Evolutionary conservation across 2,113 vertebrate species (phyloP).

Genomic region (Myotis yumanensis): DNA sequence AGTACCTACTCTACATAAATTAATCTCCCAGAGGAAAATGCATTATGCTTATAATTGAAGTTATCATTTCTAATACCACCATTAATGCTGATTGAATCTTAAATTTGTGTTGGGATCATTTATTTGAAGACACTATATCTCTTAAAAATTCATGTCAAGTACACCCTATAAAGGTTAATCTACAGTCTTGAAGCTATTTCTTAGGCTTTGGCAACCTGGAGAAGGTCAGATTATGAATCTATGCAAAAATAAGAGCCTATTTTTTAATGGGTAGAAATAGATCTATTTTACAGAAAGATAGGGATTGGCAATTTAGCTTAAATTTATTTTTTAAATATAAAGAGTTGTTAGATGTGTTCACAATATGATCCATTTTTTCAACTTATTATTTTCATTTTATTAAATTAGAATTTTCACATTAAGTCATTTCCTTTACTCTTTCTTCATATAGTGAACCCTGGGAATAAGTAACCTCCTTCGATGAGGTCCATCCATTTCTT

Average conservation of each 20-base stretch:
- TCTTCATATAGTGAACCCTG: not conserved
- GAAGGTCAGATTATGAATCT: constrained; percentile 71
- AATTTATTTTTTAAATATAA: constrained; percentile 45
- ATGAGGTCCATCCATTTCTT: not conserved
- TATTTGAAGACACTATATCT: constrained; percentile 72
- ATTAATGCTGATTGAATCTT: constrained; percentile 80
- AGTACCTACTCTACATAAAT: constrained; percentile 76
- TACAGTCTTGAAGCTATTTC: constrained; percentile 73
- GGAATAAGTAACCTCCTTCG: not conserved
- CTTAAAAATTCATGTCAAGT: constrained; percentile 76
- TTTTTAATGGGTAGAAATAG: constrained; percentile 15
- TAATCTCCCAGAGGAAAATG: constrained; percentile 74
- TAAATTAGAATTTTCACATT: constrained; percentile 45
- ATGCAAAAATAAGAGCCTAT: constrained; percentile 60
- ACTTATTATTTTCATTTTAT: constrained; percentile 11
- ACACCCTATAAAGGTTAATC: constrained; percentile 71
- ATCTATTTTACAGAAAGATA: constrained; percentile 27
- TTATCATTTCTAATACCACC: constrained; percentile 76
- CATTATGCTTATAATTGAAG: constrained; percentile 74
- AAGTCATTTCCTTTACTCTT: not conserved
- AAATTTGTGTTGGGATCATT: constrained; percentile 76
- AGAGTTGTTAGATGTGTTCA: not conserved
- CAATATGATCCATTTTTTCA: not conserved
- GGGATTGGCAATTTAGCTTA: constrained; percentile 4
- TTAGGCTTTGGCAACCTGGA: constrained; percentile 58